Conservation (phyloP, 2,113 vertebrate species). For the Epinephelus lanceolatus region DNA sequence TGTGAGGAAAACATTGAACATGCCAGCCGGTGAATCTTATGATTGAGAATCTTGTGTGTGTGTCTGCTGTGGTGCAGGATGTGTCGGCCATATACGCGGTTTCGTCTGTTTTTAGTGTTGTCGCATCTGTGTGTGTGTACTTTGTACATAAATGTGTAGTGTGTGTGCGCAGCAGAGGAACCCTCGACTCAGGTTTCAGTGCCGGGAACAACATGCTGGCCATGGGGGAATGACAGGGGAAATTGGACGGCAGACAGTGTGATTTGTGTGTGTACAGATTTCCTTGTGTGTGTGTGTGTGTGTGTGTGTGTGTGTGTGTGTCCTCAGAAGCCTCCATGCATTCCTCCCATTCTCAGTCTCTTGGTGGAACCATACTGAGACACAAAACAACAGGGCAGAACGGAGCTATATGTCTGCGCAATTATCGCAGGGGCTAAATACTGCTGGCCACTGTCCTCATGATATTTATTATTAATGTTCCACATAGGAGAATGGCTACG, state of each 20-base stretch:
- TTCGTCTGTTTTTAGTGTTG: conserved; percentile 16
- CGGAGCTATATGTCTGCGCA: conserved; percentile 46
- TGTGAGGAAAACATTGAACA: neutral
- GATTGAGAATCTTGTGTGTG: conserved; percentile 26
- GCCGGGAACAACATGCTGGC: conserved; percentile 79
- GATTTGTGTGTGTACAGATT: conserved; percentile 83
- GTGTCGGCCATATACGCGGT: neutral
- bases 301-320: conserved; percentile 54
- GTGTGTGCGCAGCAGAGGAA: conserved; percentile 50
- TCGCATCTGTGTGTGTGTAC: conserved; percentile 4
- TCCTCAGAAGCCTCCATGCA: conserved; percentile 78
- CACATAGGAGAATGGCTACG: neutral
- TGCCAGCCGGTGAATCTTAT: neutral
- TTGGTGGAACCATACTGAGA: conserved; percentile 64
- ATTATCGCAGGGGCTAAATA: conserved; percentile 32
- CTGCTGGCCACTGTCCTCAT: conserved; percentile 10
- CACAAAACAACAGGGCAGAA: conserved; percentile 56
- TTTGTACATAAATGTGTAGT: neutral
- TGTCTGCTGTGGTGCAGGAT: conserved; percentile 7
- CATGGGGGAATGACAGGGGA: conserved; percentile 79
- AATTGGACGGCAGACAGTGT: conserved; percentile 79
- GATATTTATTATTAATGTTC: conserved; percentile 33
- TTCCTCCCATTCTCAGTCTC: conserved; percentile 78
- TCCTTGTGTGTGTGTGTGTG: conserved; percentile 74
- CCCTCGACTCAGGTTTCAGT: conserved; percentile 80